Evolutionary conservation across 2,888 invertebrate genomes (phyloP).

Genomic region (Nephrotoma appendiculata): DNA sequence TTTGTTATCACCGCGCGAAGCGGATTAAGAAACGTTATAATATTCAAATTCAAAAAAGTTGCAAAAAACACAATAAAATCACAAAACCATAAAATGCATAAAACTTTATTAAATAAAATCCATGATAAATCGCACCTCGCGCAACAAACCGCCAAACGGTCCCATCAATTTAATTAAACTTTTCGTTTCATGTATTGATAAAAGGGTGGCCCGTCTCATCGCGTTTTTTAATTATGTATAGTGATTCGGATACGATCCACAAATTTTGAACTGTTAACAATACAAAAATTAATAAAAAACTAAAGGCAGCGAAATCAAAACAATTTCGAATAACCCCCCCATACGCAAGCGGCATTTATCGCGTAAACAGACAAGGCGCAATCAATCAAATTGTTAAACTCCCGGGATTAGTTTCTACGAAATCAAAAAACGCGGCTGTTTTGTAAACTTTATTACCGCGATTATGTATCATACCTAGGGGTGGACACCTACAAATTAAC

Average conservation of each 20-base stretch:
- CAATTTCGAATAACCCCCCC: not conserved
- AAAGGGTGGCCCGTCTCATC: not conserved
- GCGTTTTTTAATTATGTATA: too few relatives aligned
- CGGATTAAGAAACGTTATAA: not conserved
- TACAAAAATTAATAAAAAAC: not conserved
- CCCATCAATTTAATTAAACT: not conserved
- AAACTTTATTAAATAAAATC: not conserved
- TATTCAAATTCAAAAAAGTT: not conserved
- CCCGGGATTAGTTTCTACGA: not conserved
- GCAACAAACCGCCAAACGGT: not conserved
- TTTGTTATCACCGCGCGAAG: not conserved
- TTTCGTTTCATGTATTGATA: not conserved
- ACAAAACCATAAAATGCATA: not conserved
- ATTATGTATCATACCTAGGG: not conserved
- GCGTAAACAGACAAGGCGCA: not conserved
- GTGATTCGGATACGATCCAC: too few relatives aligned
- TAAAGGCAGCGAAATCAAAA: not conserved
- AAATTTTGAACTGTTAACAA: not conserved
- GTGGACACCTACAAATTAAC: too few relatives aligned
- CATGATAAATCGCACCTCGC: not conserved
- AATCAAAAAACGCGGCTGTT: not conserved
- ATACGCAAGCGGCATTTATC: not conserved
- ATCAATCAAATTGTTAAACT: not conserved
- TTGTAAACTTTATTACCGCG: not conserved
- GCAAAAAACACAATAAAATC: not conserved